Evolutionary conservation across 2,113 vertebrate species (phyloP).

Genomic region (Eonycteris spelaea): DNA sequence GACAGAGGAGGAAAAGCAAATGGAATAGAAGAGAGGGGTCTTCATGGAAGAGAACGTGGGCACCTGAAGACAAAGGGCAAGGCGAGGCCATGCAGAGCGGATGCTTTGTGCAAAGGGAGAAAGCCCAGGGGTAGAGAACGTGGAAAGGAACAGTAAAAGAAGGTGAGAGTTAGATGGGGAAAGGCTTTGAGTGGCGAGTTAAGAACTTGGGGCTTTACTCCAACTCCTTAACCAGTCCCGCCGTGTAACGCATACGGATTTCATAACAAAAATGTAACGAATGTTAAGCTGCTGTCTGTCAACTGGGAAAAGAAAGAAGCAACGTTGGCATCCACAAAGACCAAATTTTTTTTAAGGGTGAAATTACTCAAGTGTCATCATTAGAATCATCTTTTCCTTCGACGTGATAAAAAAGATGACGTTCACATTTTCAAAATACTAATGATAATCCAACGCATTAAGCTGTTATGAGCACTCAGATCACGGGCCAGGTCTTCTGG

Average conservation of each 20-base stretch:
- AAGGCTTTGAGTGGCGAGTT: not conserved
- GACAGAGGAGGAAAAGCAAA: not conserved
- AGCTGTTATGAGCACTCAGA: not conserved
- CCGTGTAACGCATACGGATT: not conserved
- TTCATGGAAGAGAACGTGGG: not conserved
- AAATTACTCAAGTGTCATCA: slow-evolving; percentile 58
- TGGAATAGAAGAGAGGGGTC: not conserved
- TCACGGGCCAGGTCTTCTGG: not conserved
- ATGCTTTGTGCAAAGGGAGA: not conserved
- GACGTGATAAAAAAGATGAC: slow-evolving; percentile 53
- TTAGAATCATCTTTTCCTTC: slow-evolving; percentile 52
- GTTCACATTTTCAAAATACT: slow-evolving; percentile 65
- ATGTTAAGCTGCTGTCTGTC: slow-evolving; percentile 25
- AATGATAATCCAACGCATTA: not conserved
- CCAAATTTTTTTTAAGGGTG: not conserved
- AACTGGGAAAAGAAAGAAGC: slow-evolving; percentile 26
- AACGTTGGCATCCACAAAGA: slow-evolving; percentile 30
- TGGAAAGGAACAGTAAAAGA: not conserved
- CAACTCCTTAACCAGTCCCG: not conserved
- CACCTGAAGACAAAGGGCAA: not conserved
- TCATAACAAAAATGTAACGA: slow-evolving; percentile 11
- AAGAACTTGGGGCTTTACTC: not conserved
- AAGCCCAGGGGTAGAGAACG: not conserved
- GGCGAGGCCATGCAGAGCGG: not conserved
- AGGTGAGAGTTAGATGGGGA: accelerated